These are phyloP conservation scores for Dasypolia templi DNA, from an alignment of 2,888 invertebrate genomes.

Conservation along the genomic window DNA sequence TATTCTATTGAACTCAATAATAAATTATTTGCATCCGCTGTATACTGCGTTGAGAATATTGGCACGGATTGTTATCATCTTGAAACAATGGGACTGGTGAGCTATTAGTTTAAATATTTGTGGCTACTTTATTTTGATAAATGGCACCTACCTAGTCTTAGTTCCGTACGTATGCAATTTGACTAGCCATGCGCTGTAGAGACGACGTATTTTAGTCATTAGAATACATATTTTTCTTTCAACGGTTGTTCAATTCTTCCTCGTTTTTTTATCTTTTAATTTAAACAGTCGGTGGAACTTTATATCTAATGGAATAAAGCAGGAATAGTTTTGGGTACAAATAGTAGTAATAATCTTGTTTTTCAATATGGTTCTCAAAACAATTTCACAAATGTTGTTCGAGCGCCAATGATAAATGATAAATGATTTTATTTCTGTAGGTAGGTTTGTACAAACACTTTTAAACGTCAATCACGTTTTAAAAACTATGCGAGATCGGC, in stretches of 20 bases:
- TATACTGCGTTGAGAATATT: slow-evolving; percentile 48
- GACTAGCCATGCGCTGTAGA: too few species aligned
- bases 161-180: neutral
- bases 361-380: too few species aligned
- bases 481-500: too few species aligned
- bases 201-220: too few species aligned
- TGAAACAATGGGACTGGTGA: slow-evolving; percentile 42
- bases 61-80: slow-evolving; percentile 43
- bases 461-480: too few species aligned
- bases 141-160: neutral
- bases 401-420: too few species aligned
- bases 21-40: slow-evolving; percentile 58
- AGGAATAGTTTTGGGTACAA: neutral
- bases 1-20: slow-evolving; percentile 78
- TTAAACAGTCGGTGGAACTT: neutral
- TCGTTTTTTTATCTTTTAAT: neutral
- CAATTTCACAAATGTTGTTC: neutral
- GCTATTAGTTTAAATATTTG: slow-evolving; percentile 1
- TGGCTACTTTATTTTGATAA: neutral
- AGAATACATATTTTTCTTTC: neutral
- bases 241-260: neutral
- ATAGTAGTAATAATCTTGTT: too few species aligned
- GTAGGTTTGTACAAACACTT: too few species aligned
- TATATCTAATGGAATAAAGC: neutral
- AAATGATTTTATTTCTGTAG: too few species aligned